A percentile compares a stretch with the other conserved stretches of the same genome.
Evolutionary conservation across 1,140 invertebrate genomes (phyloP).

Genomic region (Galleria mellonella): DNA sequence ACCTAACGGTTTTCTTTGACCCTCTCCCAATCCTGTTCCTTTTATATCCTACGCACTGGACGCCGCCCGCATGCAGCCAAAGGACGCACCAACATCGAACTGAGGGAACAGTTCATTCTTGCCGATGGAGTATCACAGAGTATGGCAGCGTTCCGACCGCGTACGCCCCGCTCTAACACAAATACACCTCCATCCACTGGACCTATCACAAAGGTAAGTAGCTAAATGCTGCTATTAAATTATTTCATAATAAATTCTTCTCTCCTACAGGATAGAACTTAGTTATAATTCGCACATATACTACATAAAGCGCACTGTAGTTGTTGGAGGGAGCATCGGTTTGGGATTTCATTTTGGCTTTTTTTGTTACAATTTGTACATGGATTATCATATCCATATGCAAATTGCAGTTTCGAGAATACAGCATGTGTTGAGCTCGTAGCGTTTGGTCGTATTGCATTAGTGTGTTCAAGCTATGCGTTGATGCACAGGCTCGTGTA

Average conservation of each 20-base stretch:
- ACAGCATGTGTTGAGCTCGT: constrained; percentile 66
- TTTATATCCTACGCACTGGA: constrained; percentile 59
- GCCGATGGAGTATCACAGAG: constrained; percentile 97
- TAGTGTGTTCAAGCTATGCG: constrained; percentile 69
- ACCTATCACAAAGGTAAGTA: constrained; percentile 94
- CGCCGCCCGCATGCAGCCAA: constrained; percentile 89
- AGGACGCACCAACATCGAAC: constrained; percentile 99
- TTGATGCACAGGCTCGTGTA: constrained; percentile 66
- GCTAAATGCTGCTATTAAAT: constrained; percentile 28
- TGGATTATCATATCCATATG: constrained; percentile 59
- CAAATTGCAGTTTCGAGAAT: constrained; percentile 59
- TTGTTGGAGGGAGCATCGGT: constrained; percentile 67
- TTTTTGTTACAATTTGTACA: constrained; percentile 63
- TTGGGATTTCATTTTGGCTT: constrained; percentile 53
- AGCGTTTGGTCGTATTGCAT: constrained; percentile 70
- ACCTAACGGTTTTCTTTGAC: constrained; percentile 59
- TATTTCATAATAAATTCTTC: constrained; percentile 27
- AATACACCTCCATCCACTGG: constrained; percentile 82
- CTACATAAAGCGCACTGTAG: constrained; percentile 65
- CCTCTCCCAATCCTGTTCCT: constrained; percentile 39
- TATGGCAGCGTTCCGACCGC: constrained; percentile 96
- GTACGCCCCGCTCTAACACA: constrained; percentile 87
- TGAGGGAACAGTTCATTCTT: constrained; percentile 98
- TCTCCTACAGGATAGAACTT: constrained; percentile 55
- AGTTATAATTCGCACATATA: constrained; percentile 60